These are phyloP conservation scores for Cynoglossus semilaevis DNA, from an alignment of 2,113 vertebrate species.

Conservation along the genomic window DNA sequence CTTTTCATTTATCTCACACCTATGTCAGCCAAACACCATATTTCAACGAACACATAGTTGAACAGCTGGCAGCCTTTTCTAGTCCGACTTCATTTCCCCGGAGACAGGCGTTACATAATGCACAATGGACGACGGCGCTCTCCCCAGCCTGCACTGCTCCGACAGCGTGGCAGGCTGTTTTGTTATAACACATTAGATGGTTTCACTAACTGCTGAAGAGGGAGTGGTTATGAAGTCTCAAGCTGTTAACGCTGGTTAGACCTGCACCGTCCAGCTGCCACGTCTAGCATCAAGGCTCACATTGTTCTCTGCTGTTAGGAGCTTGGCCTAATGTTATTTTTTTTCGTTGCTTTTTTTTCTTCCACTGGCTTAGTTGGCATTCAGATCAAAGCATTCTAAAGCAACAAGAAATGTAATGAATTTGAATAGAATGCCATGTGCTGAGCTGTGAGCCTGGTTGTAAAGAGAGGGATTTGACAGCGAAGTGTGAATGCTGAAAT, in stretches of 20 bases:
- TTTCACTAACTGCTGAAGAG: conserved; percentile 56
- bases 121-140: conserved; percentile 53
- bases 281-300: conserved; percentile 22
- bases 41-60: conserved; percentile 63
- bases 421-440: background rate
- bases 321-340: conserved; percentile 21
- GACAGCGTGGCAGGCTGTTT: conserved; percentile 33
- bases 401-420: background rate
- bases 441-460: background rate
- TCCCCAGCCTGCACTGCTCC: conserved; percentile 32
- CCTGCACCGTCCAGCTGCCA: conserved; percentile 61
- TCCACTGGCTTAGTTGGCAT: background rate
- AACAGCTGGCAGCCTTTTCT: conserved; percentile 74
- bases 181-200: conserved; percentile 61
- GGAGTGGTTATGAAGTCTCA: conserved; percentile 44
- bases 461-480: conserved; percentile 3
- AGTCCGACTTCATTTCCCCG: conserved; percentile 52
- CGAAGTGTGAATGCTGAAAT: background rate
- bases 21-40: conserved; percentile 31
- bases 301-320: conserved; percentile 18
- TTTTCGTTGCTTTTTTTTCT: conserved; percentile 1
- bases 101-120: conserved; percentile 61
- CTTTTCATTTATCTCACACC: conserved; percentile 29
- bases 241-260: conserved; percentile 37
- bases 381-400: background rate